Base-by-base conservation (phyloP, 2,113 vertebrate species). In the Vidua macroura region DNA sequence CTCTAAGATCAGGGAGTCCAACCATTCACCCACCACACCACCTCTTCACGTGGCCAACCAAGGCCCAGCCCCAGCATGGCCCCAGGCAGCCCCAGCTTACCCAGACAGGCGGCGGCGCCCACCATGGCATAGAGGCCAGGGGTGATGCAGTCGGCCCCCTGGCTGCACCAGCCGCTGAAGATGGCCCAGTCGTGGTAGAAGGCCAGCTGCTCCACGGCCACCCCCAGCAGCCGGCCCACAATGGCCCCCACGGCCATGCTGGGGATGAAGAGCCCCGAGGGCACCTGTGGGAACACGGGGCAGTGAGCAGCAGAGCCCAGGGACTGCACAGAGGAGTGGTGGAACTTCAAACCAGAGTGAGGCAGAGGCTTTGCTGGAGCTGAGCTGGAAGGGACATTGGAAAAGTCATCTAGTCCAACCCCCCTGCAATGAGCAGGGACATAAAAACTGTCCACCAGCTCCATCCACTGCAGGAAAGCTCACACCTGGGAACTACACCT, bases 181-280 rank as follows among this genome's bases (percentile, higher is more conserved):
- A 99, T 98, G 72, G 96, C 20, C 97, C 97, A 99, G 97, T 99
- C 98, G 97, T 99, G 98, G 97, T 99, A 98, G 83, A 97, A 99
- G 39, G 99, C 99, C 97, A 99, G 88, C 89, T 99, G 99, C 96
- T 99, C 99, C 98, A 99, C 96, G 17, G 97, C 98, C 1, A 99
- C 98, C 2, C 99, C 99, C n/a, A 99, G 98, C 91, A 99, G 96
- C 9, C 99, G 95, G 64, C 99, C 99, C 0, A 98, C 98, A 3
- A 99, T 99, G 48, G 99, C 99, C 5, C 99, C 99, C 9, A 99
- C 98, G 0, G 99, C 99, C 99, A 99, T 99, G 92, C 99, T 99
- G 93, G 99, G 99, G 93, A 99, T 99, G 97, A 99, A 99, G 49
- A 99, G 98, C 23, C 99, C 99, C 0, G 99, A 99, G 11, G 99